phyloP scores from a whole-genome alignment of 2,888 invertebrate species.

The Eristalinus aeneus region DNA sequence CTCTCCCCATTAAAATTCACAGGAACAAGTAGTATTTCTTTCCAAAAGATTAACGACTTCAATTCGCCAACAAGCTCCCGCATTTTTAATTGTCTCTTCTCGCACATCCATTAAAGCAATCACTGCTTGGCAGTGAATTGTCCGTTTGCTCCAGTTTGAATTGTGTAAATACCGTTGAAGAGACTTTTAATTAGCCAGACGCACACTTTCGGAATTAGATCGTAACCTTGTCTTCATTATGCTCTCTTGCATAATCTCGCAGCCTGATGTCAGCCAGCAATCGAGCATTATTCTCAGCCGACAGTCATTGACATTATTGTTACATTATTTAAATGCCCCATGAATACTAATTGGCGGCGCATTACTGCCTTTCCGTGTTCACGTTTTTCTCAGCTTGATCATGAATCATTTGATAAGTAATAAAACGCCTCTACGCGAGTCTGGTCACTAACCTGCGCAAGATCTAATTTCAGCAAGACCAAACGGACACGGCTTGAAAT shows the following conservation, averaged over 20 bases:
- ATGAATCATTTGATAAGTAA: conserved; percentile 6
- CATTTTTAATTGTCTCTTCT: background rate
- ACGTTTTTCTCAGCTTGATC: conserved; percentile 6
- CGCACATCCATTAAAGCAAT: background rate
- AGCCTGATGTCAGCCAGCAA: background rate
- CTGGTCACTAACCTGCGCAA: conserved; percentile 39
- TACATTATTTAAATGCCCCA: conserved; percentile 1
- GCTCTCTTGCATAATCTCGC: background rate
- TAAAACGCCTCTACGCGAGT: background rate
- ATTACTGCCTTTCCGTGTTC: background rate
- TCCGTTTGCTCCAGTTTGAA: background rate
- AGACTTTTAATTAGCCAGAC: conserved; percentile 1
- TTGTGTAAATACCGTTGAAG: background rate
- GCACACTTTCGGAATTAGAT: background rate
- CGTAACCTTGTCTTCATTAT: background rate
- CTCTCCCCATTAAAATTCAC: no score
- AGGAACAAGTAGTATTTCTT: background rate
- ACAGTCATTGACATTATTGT: background rate
- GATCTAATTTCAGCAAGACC: conserved; percentile 45
- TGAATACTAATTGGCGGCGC: background rate
- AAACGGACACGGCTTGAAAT: conserved; percentile 27
- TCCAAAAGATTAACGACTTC: background rate
- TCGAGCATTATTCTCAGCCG: background rate
- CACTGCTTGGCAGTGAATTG: background rate
- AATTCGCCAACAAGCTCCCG: background rate